These are phyloP conservation scores for Cassiopea xamachana DNA, from an alignment of 30 jellyfish, hydroid and myxozoan species.

Conservation along the genomic window DNA sequence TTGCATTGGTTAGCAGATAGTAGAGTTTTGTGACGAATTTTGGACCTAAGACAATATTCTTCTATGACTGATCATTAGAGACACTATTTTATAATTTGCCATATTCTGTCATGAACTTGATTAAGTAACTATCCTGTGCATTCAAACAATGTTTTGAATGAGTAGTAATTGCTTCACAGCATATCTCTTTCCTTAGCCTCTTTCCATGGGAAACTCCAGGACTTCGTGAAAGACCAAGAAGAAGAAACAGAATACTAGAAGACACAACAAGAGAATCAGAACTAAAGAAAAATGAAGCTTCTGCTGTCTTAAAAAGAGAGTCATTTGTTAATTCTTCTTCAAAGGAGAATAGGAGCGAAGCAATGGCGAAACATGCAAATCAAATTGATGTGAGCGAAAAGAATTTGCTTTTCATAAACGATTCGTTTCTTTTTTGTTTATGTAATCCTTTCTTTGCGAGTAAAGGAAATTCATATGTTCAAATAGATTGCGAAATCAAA, in stretches of 20 bases:
- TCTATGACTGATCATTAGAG: too few species aligned
- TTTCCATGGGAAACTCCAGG: slow-evolving; percentile 58
- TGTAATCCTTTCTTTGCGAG: background rate
- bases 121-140: too few species aligned
- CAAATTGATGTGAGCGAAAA: background rate
- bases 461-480: too few species aligned
- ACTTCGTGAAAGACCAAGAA: slow-evolving; percentile 18
- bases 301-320: background rate
- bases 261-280: background rate
- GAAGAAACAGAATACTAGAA: background rate
- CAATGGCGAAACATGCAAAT: background rate
- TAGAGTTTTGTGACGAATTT: too few species aligned
- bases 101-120: too few species aligned
- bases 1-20: too few species aligned
- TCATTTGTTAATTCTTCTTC: slow-evolving; percentile 33
- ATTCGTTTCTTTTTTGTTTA: background rate
- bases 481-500: too few species aligned
- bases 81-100: too few species aligned
- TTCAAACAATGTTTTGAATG: too few species aligned
- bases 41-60: too few species aligned
- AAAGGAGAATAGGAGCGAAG: background rate
- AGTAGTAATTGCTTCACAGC: background rate
- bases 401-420: background rate
- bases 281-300: background rate
- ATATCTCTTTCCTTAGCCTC: background rate